These are phyloP conservation scores for Fulmarus glacialis DNA, from an alignment of 2,113 vertebrate genomes.

Conservation along the genomic window DNA sequence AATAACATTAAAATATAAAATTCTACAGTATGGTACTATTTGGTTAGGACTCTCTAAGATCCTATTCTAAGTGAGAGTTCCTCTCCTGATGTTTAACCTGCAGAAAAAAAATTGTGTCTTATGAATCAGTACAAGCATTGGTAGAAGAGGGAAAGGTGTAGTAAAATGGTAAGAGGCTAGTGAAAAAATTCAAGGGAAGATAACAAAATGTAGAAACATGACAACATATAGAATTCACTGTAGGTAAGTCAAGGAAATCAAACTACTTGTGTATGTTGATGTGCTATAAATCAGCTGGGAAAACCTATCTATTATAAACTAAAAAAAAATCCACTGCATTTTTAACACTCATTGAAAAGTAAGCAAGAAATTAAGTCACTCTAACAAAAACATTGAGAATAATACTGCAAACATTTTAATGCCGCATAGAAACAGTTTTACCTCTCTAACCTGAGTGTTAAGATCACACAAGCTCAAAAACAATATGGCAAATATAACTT, in stretches of 20 bases:
- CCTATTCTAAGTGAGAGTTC: background rate
- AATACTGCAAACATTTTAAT: background rate
- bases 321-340: background rate
- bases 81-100: background rate
- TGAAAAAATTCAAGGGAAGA: background rate
- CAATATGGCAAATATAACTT: background rate
- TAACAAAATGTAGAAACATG: background rate
- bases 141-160: background rate
- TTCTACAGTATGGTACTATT: background rate
- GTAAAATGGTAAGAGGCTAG: background rate
- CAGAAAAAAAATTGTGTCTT: background rate
- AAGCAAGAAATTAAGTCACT: background rate
- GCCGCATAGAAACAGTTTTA: background rate
- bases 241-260: background rate
- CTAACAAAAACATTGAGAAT: background rate
- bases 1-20: background rate
- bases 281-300: background rate
- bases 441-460: background rate
- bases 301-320: background rate
- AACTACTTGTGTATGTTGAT: background rate
- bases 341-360: background rate
- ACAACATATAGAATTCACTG: background rate
- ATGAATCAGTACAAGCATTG: background rate
- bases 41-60: background rate
- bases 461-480: background rate